These are phyloP conservation scores for Colaptes auratus DNA, from an alignment of 2,113 vertebrate genomes.

Conservation along the genomic window DNA sequence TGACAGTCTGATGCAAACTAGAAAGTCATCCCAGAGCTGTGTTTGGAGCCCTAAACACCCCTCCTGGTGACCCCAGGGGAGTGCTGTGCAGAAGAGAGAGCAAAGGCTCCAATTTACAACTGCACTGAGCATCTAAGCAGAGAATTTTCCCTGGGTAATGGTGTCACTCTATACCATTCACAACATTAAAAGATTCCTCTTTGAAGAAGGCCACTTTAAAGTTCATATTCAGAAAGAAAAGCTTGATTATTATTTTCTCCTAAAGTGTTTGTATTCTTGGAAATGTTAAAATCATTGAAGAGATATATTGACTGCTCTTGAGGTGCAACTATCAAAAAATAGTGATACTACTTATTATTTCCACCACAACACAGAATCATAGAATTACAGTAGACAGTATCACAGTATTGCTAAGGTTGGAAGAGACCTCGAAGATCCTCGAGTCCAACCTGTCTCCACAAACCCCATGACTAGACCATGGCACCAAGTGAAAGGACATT, in stretches of 20 bases:
- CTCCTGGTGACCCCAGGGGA: background rate
- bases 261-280: background rate
- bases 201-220: background rate
- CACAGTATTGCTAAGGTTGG: too few relatives aligned
- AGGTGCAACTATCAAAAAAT: background rate
- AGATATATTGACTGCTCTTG: background rate
- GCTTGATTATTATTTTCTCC: background rate
- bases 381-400: background rate
- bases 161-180: background rate
- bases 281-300: background rate
- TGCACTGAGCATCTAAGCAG: background rate
- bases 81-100: accelerated
- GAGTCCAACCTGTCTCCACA: too few relatives aligned
- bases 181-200: background rate
- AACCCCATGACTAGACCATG: too few relatives aligned
- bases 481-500: too few relatives aligned
- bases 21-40: background rate
- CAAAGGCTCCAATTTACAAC: background rate
- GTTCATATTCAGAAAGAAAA: background rate
- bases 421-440: too few relatives aligned
- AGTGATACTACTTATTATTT: background rate
- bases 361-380: background rate
- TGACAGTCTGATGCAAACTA: background rate
- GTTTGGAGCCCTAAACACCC: background rate
- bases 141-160: background rate